Percentiles rank a stretch among this genome's conserved stretches.
phyloP scores from a whole-genome alignment of 64 coral and sea anemone species.

The Stichodactyla mertensii region DNA sequence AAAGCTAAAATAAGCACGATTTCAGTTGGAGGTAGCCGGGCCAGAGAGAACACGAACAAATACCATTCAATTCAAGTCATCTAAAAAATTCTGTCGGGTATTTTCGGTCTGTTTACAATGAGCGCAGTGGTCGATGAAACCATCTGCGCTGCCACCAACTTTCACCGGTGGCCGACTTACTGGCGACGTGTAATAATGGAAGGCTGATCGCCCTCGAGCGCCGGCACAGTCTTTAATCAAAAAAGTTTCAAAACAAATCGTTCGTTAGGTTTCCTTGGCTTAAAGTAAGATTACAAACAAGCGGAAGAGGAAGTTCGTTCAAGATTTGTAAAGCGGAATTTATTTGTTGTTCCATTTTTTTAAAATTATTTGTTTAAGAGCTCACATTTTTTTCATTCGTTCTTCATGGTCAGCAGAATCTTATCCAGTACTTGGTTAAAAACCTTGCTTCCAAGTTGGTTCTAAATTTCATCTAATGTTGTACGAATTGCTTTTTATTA shows the following conservation, averaged over 20 bases:
- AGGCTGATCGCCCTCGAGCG: not conserved
- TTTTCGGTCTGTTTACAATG: not conserved
- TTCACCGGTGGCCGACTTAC: not conserved
- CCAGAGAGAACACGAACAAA: too few species aligned
- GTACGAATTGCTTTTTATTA: too few species aligned
- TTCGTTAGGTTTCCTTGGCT: not conserved
- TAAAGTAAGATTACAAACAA: not conserved
- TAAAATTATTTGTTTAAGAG: not conserved
- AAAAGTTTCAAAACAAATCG: slow-evolving; percentile 2
- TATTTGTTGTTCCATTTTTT: not conserved
- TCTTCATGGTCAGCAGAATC: too few species aligned
- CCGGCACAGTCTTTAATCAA: not conserved
- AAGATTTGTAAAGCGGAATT: not conserved
- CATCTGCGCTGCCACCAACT: not conserved
- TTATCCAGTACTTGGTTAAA: too few species aligned
- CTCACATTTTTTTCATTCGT: too few species aligned
- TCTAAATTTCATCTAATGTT: too few species aligned
- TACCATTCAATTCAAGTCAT: not conserved
- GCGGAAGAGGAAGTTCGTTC: not conserved
- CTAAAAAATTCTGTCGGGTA: not conserved
- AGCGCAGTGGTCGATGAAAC: not conserved
- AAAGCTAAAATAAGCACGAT: too few species aligned
- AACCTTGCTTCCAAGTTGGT: too few species aligned
- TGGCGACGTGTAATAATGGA: not conserved
- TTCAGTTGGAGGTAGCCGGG: too few species aligned